Conservation (phyloP, 1,140 invertebrate genomes). For the Drosophila aff. region DNA sequence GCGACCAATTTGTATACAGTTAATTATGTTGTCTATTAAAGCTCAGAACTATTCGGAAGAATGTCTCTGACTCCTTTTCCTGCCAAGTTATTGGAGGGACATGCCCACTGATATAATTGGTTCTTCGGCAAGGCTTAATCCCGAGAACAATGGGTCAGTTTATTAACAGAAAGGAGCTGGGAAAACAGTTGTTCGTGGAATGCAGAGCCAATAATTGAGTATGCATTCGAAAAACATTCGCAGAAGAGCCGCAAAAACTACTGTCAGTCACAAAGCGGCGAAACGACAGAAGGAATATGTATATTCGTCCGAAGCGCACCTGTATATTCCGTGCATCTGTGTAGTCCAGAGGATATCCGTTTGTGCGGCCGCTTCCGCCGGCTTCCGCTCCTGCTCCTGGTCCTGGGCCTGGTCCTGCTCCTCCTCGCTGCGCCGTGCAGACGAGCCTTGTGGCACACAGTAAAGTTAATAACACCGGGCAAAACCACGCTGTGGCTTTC, state of each 20-base stretch:
- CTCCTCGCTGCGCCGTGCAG: constrained; percentile 76
- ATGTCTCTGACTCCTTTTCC: neutral
- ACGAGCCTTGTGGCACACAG: constrained; percentile 79
- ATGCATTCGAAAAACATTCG: constrained; percentile 43
- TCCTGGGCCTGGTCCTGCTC: constrained; percentile 19
- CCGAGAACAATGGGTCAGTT: constrained; percentile 1
- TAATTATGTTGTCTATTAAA: neutral
- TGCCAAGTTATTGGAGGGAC: neutral
- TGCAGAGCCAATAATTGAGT: constrained; percentile 52
- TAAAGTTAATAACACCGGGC: constrained; percentile 79
- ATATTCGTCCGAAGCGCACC: constrained; percentile 57
- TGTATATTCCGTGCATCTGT: constrained; percentile 71
- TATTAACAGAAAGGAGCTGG: constrained; percentile 9
- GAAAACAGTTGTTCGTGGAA: constrained; percentile 10
- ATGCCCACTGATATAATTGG: neutral
- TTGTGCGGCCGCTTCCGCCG: constrained; percentile 52
- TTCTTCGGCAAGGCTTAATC: neutral
- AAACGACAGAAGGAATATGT: constrained; percentile 5
- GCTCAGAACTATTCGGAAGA: neutral
- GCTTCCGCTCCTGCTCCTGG: constrained; percentile 18
- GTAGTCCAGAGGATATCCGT: constrained; percentile 80
- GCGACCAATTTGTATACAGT: neutral
- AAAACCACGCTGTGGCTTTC: constrained; percentile 84
- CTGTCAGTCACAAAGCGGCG: constrained; percentile 48
- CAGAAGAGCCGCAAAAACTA: constrained; percentile 44